Conservation (phyloP, 2,113 vertebrate genomes). For the Corvus moneduloides region DNA sequence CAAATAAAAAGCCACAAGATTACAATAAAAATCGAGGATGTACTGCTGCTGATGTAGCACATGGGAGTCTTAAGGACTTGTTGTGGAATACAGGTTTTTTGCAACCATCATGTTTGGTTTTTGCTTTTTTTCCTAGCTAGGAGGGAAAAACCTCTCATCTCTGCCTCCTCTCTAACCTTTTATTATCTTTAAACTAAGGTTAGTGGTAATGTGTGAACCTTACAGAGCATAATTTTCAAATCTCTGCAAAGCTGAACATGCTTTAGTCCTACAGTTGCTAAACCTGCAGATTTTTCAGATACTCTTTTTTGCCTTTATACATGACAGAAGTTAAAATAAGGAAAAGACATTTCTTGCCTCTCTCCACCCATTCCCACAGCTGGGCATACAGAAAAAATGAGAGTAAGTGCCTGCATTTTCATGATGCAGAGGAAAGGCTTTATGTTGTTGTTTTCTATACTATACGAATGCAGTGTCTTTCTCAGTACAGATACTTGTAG, state of each 20-base stretch:
- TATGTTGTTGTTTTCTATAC: neutral
- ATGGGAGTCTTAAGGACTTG: constrained; percentile 76
- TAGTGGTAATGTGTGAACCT: neutral
- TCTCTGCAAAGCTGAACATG: neutral
- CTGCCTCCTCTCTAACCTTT: neutral
- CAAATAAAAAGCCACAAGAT: constrained; percentile 95
- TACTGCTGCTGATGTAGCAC: constrained; percentile 73
- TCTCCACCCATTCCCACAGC: neutral
- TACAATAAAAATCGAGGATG: constrained; percentile 80
- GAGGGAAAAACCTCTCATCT: neutral
- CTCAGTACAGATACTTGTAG: neutral
- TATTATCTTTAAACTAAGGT: constrained; percentile 51
- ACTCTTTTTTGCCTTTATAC: neutral
- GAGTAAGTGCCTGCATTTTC: neutral
- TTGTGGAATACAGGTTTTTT: constrained; percentile 74
- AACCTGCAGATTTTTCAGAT: neutral
- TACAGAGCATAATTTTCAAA: constrained; percentile 49
- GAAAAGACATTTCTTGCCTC: neutral
- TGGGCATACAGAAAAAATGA: neutral
- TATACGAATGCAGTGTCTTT: rapidly evolving
- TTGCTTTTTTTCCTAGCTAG: constrained; percentile 56
- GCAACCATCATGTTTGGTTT: constrained; percentile 64
- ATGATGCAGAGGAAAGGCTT: neutral
- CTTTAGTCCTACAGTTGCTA: constrained; percentile 28
- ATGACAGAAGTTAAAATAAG: neutral